These are phyloP conservation scores for Muscicapa comitata DNA, from an alignment of 2,797 vertebrate species.

Conservation along the genomic window DNA sequence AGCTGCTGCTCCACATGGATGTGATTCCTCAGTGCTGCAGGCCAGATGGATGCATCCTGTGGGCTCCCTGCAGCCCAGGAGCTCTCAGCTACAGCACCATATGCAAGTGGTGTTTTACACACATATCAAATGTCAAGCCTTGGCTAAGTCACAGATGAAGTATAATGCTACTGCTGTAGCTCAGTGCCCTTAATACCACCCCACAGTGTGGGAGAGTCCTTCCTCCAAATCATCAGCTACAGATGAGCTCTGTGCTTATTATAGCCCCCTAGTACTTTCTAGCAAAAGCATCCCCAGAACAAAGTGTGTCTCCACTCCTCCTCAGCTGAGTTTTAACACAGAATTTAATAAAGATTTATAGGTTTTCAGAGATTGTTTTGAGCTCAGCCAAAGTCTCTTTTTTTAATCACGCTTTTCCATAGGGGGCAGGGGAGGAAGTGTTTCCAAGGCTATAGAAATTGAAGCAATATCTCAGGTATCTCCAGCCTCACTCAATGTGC, in stretches of 20 bases:
- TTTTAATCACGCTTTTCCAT: constrained; percentile 39
- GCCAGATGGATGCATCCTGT: constrained; percentile 19
- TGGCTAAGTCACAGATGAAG: neutral
- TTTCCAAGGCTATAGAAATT: constrained; percentile 28
- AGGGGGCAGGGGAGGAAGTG: neutral
- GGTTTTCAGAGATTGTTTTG: constrained; percentile 38
- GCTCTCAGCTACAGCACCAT: constrained; percentile 8
- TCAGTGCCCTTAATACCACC: neutral
- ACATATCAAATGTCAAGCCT: constrained; percentile 24
- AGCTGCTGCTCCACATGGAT: neutral
- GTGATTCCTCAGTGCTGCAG: neutral
- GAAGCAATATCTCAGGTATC: constrained; percentile 51
- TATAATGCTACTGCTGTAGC: constrained; percentile 6
- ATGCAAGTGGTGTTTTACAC: constrained; percentile 36
- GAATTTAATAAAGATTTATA: constrained; percentile 61
- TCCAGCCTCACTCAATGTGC: neutral
- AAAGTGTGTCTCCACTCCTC: neutral
- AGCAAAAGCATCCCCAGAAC: neutral
- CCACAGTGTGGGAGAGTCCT: neutral
- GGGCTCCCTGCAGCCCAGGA: neutral
- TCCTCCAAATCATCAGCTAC: neutral
- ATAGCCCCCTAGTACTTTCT: neutral
- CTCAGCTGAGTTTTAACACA: constrained; percentile 15
- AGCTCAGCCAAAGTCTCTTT: constrained; percentile 11
- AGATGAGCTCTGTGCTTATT: constrained; percentile 3